Base-by-base conservation (phyloP, 1,140 invertebrate species). In the Paralvinella palmiformis region DNA sequence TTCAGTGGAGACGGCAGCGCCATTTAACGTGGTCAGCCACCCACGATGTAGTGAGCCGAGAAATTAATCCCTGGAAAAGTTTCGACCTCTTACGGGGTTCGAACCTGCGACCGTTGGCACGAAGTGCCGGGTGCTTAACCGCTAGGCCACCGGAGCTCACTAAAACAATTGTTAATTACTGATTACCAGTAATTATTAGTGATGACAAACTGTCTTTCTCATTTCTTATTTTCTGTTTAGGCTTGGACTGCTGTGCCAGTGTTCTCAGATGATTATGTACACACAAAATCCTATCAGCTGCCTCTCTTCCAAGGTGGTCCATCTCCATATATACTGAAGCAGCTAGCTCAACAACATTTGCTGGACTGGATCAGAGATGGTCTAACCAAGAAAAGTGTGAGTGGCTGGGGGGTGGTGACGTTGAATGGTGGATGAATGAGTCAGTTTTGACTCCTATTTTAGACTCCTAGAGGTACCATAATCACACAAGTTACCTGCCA, bases 281-380 rank as follows among this genome's bases (percentile, higher is more conserved):
- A 70, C 59, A 74, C 73, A 7, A 57, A 72, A 20, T 67, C 68
- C 17, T 77, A 73, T 65, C 73, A 77, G 67, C 68, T 77, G 35
- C 75, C 75, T 0, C 64, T 77, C 52, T 77, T 73, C 52, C 61
- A 67, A n/a, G 75, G 75, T 4, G 52, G 69, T 2, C 75, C 75
- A 10, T 65, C 61, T 29, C 69, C 66, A 59, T 59, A 69, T 58
- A 70, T 76, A 67, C 67, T 76, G 35, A 72, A 75, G 67, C 73
- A 75, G 53, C 53, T 76, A 61, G 71, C 75, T 13, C 63, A 71
- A n/a, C 70, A 72, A 52, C 75, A 72, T 20, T 72, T 69, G 63
- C 68, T 68, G 50, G 72, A 76, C 22, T 76, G 72, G 71, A 63
- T 75, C 64, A 68, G 71, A 59, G 68, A 66, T n/a, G 71, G 68